Conservation (phyloP, 2,113 vertebrate genomes). For the Plecotus auritus region DNA sequence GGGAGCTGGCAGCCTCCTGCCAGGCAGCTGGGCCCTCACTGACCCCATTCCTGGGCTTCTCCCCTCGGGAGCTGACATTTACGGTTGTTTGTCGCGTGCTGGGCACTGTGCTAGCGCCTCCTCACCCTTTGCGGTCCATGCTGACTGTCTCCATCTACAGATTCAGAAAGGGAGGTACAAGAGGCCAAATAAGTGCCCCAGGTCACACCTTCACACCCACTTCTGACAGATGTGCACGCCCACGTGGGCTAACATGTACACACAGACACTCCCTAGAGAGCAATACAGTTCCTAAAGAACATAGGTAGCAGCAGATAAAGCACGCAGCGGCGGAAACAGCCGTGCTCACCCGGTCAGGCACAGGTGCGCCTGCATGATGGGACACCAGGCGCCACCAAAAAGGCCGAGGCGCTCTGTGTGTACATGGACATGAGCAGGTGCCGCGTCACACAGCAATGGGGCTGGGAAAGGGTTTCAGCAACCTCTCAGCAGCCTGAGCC, state of each 20-base stretch:
- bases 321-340: neutral
- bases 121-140: accelerated
- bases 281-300: neutral
- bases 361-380: accelerated
- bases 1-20: neutral
- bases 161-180: neutral
- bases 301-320: neutral
- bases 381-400: accelerated
- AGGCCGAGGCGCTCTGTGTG: neutral
- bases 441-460: accelerated
- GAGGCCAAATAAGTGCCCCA: accelerated
- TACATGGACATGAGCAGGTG: accelerated
- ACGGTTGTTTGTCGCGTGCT: neutral
- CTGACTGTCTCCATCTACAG: neutral
- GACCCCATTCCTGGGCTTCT: neutral
- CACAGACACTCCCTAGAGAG: neutral
- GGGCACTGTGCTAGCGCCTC: neutral
- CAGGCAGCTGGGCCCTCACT: neutral
- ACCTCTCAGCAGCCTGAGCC: neutral
- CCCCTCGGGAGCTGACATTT: neutral
- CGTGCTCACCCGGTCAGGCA: neutral
- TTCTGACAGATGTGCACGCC: neutral
- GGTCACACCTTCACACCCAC: too few relatives aligned
- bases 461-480: neutral
- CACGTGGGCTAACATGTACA: neutral